Percentiles rank a stretch among this genome's conserved stretches.
These are phyloP conservation scores for Scomber colias DNA, from an alignment of 2,113 vertebrate genomes.

Conservation along the genomic window DNA sequence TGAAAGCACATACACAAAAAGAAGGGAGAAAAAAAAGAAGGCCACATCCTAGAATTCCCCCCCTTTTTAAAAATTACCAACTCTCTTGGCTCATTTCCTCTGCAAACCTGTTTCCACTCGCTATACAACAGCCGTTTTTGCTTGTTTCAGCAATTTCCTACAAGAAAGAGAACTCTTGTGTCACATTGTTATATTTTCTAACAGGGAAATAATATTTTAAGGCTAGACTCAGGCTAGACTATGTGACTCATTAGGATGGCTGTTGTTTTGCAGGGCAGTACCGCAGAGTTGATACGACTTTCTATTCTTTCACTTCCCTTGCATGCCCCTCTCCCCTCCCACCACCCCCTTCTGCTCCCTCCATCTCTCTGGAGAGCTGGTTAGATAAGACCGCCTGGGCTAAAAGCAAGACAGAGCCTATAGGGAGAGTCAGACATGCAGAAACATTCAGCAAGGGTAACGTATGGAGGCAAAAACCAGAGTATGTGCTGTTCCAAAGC, in stretches of 20 bases:
- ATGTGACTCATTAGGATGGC: conserved; percentile 64
- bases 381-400: conserved; percentile 75
- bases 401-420: conserved; percentile 69
- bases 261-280: conserved; percentile 25
- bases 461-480: conserved; percentile 33
- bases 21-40: background rate
- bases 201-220: conserved; percentile 37
- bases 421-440: conserved; percentile 57
- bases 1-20: background rate
- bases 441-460: conserved; percentile 63
- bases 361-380: conserved; percentile 63
- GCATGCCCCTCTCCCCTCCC: conserved; percentile 30
- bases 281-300: conserved; percentile 47
- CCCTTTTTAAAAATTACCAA: background rate
- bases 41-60: conserved; percentile 23
- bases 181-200: conserved; percentile 36
- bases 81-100: conserved; percentile 30
- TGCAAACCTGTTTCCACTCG: conserved; percentile 26
- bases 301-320: conserved; percentile 35
- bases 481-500: conserved; percentile 55
- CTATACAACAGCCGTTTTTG: conserved; percentile 13
- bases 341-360: conserved; percentile 21
- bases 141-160: conserved; percentile 4
- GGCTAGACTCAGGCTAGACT: conserved; percentile 39
- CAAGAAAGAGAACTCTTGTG: background rate